phyloP scores from a whole-genome alignment of 2,113 vertebrate species.

The Ochotona princeps region DNA sequence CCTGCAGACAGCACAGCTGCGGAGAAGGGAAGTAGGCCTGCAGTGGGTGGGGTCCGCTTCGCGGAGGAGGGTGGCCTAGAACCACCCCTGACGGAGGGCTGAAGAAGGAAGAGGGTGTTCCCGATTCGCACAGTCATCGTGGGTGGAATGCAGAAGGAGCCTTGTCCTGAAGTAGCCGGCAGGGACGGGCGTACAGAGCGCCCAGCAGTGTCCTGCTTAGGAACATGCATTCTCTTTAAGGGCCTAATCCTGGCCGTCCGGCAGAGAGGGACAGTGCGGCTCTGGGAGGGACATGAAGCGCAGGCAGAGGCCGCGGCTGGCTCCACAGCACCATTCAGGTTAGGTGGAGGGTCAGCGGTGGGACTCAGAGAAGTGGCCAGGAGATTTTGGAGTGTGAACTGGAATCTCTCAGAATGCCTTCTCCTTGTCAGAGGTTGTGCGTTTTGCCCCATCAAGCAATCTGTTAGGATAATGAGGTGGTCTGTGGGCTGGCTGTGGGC shows the following conservation, averaged over 20 bases:
- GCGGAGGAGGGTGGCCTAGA: background rate
- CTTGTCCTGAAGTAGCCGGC: background rate
- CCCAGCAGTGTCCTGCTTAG: accelerated
- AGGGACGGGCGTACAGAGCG: accelerated
- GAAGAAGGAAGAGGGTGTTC: background rate
- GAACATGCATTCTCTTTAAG: too few species aligned
- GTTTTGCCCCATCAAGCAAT: background rate
- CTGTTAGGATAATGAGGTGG: background rate
- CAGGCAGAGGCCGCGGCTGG: background rate
- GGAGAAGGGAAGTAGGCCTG: accelerated
- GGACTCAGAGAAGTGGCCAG: background rate
- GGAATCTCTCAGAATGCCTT: background rate
- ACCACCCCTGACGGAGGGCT: background rate
- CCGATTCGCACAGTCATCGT: background rate
- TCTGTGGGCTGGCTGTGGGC: accelerated
- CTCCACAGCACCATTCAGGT: background rate
- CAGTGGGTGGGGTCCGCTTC: background rate
- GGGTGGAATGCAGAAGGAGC: background rate
- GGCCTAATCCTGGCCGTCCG: background rate
- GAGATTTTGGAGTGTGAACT: background rate
- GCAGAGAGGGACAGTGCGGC: constrained; percentile 18
- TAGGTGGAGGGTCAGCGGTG: background rate
- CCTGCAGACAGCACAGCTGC: accelerated
- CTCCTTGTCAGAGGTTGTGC: background rate
- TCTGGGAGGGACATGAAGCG: background rate